Conservation (phyloP, 2,113 vertebrate genomes). For the Eubucco bourcierii region DNA sequence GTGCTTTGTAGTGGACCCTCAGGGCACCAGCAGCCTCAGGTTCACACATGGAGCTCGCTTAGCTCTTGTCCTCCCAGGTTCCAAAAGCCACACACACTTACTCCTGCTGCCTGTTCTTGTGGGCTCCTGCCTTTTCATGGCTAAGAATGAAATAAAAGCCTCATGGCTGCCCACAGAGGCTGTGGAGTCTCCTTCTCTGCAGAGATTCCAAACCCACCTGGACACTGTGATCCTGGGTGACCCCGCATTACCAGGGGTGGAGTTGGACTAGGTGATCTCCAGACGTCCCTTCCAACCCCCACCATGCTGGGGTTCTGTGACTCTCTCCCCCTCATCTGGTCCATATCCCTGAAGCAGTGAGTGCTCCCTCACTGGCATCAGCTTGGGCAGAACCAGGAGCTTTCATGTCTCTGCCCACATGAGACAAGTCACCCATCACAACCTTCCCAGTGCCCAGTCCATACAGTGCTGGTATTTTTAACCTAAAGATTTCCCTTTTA, state of each 20-base stretch:
- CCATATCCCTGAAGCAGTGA: accelerated
- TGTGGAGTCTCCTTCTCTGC: background rate
- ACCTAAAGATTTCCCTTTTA: background rate
- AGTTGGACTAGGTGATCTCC: background rate
- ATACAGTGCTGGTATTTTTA: background rate
- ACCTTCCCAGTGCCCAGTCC: background rate
- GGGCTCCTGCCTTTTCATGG: background rate
- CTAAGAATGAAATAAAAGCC: background rate
- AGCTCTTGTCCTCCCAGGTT: accelerated
- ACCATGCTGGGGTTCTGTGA: background rate
- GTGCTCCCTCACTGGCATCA: accelerated
- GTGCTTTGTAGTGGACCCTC: background rate
- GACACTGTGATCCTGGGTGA: background rate
- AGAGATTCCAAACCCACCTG: background rate
- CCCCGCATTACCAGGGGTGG: background rate
- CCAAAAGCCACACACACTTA: accelerated
- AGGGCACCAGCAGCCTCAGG: accelerated
- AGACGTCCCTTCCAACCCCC: background rate
- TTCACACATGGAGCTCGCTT: background rate
- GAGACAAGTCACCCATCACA: background rate
- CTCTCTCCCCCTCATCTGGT: background rate
- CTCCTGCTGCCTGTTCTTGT: accelerated
- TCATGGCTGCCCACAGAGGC: background rate
- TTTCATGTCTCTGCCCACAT: background rate
- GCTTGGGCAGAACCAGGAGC: accelerated